A percentile compares a stretch with the other conserved stretches of the same genome.
These are phyloP conservation scores for Scartelaos histophorus DNA, from an alignment of 2,113 vertebrate genomes.

Conservation along the genomic window DNA sequence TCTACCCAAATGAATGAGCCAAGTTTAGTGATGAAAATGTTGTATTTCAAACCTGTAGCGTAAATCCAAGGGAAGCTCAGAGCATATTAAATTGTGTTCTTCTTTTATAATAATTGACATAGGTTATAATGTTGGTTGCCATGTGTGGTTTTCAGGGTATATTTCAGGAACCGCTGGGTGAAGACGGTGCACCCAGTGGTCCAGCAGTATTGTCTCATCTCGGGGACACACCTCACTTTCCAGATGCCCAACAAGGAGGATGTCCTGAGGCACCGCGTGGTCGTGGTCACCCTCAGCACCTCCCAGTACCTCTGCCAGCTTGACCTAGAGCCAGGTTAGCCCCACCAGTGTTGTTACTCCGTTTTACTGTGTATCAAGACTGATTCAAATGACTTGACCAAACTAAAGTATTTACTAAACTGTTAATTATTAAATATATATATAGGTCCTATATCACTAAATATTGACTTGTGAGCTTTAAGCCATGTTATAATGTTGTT, in stretches of 20 bases:
- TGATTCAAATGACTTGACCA: too few relatives aligned
- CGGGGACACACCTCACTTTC: conserved; percentile 93
- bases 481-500: too few relatives aligned
- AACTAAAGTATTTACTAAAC: too few relatives aligned
- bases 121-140: background rate
- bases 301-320: conserved; percentile 98
- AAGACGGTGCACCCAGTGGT: conserved; percentile 98
- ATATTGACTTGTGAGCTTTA: too few relatives aligned
- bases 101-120: background rate
- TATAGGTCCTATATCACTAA: too few relatives aligned
- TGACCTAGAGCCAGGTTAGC: conserved; percentile 93
- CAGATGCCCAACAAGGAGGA: conserved; percentile 98
- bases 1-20: background rate
- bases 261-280: conserved; percentile 91
- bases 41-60: too few relatives aligned
- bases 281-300: conserved; percentile 97
- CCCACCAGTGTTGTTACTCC: background rate
- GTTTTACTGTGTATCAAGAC: background rate
- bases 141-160: conserved; percentile 82
- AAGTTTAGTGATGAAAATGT: too few relatives aligned
- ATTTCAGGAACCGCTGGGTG: conserved; percentile 99
- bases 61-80: too few relatives aligned
- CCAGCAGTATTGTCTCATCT: conserved; percentile 99
- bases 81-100: too few relatives aligned
- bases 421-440: too few relatives aligned